Evolutionary conservation across 2,113 vertebrate species (phyloP).

Genomic region (Semnopithecus entellus): DNA sequence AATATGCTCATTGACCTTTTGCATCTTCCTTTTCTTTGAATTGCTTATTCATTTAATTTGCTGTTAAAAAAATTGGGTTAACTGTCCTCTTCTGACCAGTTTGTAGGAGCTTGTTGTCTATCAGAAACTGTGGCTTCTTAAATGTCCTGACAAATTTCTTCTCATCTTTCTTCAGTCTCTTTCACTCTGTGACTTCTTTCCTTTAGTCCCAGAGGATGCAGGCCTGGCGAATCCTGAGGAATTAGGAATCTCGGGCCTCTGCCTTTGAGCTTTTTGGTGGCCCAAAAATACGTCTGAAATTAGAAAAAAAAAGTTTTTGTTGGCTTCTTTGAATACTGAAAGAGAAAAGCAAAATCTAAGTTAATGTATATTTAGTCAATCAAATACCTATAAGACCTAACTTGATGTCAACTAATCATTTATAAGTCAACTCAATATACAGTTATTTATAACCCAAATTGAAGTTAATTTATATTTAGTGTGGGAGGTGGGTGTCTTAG

Average conservation of each 20-base stretch:
- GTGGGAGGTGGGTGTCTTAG: background rate
- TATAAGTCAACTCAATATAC: background rate
- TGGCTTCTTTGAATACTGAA: conserved; percentile 6
- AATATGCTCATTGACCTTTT: background rate
- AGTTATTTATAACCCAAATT: background rate
- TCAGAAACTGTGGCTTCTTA: background rate
- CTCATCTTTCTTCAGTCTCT: background rate
- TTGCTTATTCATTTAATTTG: background rate
- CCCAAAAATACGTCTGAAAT: background rate
- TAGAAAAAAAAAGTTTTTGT: background rate
- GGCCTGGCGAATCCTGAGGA: background rate
- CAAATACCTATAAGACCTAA: background rate
- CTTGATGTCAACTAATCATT: background rate
- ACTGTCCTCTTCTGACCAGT: background rate
- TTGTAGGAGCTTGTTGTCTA: background rate
- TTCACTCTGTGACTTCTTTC: background rate
- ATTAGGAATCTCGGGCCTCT: background rate
- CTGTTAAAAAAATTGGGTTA: background rate
- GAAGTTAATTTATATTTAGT: background rate
- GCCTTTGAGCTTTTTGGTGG: background rate
- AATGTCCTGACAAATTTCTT: background rate
- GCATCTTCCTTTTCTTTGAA: background rate
- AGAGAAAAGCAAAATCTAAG: background rate
- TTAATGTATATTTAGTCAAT: background rate
- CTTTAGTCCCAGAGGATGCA: background rate